Base-by-base conservation (phyloP, 2,888 invertebrate species). In the Trachelus stipa region DNA sequence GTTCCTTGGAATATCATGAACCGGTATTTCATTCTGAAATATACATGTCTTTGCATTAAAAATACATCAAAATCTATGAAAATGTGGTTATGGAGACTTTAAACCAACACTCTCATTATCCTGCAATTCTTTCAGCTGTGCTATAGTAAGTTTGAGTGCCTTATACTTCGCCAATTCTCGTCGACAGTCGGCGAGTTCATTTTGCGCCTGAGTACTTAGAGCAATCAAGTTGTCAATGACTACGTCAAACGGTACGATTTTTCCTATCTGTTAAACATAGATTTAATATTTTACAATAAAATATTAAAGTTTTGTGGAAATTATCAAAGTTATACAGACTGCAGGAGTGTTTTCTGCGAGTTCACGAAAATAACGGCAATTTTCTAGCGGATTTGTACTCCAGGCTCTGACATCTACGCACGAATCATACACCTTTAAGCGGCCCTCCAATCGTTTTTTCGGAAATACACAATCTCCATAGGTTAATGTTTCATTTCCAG, bases 331-430 rank as follows among this genome's bases (percentile, higher is more conserved):
- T 31, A 34, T 69, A 75, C 84, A 40, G 77, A 89, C 89, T 81
- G 83, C 79, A 69, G 83, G 73, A n/a, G 83, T 83, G 76, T 87
- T 83, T 81, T 90, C 89, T 30, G 84, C 83, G 35, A 89, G 84
- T 81, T 90, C 89, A 11, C 88, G 88, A 82, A 90, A 90, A 80
- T 90, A 90, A 75, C 85, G 87, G 33, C 84, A 87, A 81, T 83
- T 88, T 71, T 90, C 90, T 68, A 84, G 77, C n/a, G 84, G 79
- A 85, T 93, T 92, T 86, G 93, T 92, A 86, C 93, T 93, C 94
- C 94, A 94, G 82, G 94, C 93, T 83, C 93, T 91, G 68, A 93
- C 81, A 86, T 94, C 94, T 37, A 86, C 85, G 83, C 93, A 93
- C 77, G 94, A 94, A 68, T 92, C 92, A 81, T 92, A 92, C 1